Conservation (phyloP, 1,140 invertebrate species). For the Trichoplusia ni region DNA sequence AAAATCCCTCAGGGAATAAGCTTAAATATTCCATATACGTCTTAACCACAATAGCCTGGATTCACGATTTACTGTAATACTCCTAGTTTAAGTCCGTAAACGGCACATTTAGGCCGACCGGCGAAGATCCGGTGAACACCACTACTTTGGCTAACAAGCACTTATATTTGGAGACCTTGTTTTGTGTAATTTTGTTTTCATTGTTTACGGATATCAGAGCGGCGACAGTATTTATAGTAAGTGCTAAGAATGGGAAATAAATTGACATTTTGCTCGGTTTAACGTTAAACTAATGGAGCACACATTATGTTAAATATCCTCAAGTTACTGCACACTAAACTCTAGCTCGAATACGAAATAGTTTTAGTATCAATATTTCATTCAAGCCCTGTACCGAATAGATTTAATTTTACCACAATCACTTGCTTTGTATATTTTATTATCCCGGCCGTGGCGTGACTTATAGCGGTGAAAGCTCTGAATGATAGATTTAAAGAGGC, state of each 20-base stretch:
- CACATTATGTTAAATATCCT: not conserved
- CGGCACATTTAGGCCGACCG: constrained; percentile 22
- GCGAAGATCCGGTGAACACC: constrained; percentile 22
- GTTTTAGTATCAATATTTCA: constrained; percentile 1
- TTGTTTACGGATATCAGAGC: constrained; percentile 4
- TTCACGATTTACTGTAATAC: constrained; percentile 51
- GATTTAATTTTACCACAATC: constrained; percentile 31
- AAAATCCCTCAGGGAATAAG: constrained; percentile 45
- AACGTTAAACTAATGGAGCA: constrained; percentile 1
- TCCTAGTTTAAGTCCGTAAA: constrained; percentile 46
- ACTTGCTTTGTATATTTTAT: constrained; percentile 45
- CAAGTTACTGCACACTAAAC: not conserved
- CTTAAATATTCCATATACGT: constrained; percentile 58
- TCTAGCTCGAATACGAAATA: not conserved
- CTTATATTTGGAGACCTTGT: constrained; percentile 20
- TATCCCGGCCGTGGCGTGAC: constrained; percentile 58
- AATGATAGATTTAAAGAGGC: constrained; percentile 60
- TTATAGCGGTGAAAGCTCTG: constrained; percentile 64
- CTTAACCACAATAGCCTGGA: constrained; percentile 47
- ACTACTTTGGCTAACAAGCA: constrained; percentile 23
- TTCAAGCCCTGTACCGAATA: constrained; percentile 6
- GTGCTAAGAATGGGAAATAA: not conserved
- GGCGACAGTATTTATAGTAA: constrained; percentile 15
- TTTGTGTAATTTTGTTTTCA: constrained; percentile 13
- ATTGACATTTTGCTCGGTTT: not conserved